A percentile compares a stretch with the other conserved stretches of the same genome.
Conservation (phyloP, 2,113 vertebrate species). For the Oxyura jamaicensis region DNA sequence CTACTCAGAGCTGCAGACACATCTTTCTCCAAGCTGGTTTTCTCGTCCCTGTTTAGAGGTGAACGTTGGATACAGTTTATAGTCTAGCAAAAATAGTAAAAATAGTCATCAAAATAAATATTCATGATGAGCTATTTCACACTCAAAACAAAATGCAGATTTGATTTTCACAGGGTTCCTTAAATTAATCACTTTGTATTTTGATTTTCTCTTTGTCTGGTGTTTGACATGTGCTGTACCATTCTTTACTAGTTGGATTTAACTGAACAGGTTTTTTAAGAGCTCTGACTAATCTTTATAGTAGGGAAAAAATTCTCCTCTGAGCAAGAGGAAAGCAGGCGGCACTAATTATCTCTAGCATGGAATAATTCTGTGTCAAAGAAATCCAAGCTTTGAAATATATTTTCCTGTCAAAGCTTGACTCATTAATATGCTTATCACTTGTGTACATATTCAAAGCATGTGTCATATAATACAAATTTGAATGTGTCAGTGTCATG, state of each 20-base stretch:
- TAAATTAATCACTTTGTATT: conserved; percentile 54
- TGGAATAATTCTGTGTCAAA: conserved; percentile 2
- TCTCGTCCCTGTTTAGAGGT: background rate
- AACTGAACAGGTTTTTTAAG: conserved; percentile 28
- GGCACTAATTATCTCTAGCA: conserved; percentile 28
- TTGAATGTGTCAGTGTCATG: background rate
- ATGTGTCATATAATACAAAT: background rate
- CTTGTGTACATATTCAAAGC: conserved; percentile 29
- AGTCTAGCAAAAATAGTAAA: background rate
- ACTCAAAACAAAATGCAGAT: background rate
- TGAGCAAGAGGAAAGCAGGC: conserved; percentile 19
- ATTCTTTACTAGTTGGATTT: conserved; percentile 39
- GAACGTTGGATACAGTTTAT: background rate
- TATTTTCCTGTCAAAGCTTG: background rate
- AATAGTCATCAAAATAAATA: background rate
- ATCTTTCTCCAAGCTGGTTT: background rate
- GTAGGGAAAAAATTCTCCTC: background rate
- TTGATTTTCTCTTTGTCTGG: conserved; percentile 24
- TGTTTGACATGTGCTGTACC: conserved; percentile 36
- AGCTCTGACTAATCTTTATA: conserved; percentile 44
- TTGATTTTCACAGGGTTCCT: conserved; percentile 23
- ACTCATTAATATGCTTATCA: background rate
- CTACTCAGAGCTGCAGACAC: background rate
- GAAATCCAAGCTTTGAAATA: conserved; percentile 8
- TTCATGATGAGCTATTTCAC: background rate